These are phyloP conservation scores for Brachionus manjavacas DNA, from an alignment of 1,140 invertebrate species.

Conservation along the genomic window DNA sequence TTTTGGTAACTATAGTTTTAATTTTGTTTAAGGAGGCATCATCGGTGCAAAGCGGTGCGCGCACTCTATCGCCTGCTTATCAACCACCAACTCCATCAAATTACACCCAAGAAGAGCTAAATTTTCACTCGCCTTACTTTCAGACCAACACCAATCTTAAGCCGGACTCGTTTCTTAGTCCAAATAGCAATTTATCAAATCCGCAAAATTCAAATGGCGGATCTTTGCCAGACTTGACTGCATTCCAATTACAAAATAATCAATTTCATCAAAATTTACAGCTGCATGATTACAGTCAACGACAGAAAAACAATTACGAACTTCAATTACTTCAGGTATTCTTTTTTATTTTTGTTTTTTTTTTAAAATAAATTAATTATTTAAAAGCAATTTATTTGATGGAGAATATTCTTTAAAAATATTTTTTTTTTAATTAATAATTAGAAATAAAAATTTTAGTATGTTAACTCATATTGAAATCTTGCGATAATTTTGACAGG, in stretches of 20 bases:
- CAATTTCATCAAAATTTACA: slow-evolving; percentile 22
- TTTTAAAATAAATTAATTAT: not conserved
- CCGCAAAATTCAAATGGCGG: slow-evolving; percentile 3
- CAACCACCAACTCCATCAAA: not conserved
- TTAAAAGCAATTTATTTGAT: too few relatives aligned
- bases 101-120: not conserved
- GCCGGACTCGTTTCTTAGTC: not conserved
- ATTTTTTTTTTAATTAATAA: too few relatives aligned
- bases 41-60: not conserved
- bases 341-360: not conserved
- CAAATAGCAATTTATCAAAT: not conserved
- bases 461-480: too few relatives aligned
- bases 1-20: not conserved
- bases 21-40: not conserved
- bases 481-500: too few relatives aligned
- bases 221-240: slow-evolving; percentile 30
- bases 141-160: not conserved
- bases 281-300: slow-evolving; percentile 14
- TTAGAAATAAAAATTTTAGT: too few relatives aligned
- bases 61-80: not conserved
- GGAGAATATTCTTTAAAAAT: too few relatives aligned
- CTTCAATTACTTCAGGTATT: slow-evolving; percentile 3
- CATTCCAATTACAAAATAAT: slow-evolving; percentile 40
- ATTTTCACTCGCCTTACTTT: not conserved
- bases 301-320: not conserved